phyloP scores from a whole-genome alignment of 2,888 invertebrate genomes.

The Caenorhabditis afra region DNA sequence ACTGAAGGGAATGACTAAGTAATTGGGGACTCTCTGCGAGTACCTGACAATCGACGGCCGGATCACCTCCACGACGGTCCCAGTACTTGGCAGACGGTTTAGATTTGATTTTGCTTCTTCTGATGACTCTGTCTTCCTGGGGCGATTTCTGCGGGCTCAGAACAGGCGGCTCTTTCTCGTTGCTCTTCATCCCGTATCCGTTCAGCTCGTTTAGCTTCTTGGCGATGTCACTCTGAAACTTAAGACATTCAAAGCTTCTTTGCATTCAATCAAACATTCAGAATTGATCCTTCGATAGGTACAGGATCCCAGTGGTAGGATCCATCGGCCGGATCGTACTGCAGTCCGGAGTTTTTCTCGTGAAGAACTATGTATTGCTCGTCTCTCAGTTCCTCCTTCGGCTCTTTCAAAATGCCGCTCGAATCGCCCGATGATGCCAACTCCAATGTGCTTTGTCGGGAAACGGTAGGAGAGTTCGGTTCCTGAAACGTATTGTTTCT shows the following conservation, averaged over 20 bases:
- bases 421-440: not conserved
- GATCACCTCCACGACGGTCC: conserved; percentile 9
- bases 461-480: not conserved
- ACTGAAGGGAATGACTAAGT: conserved; percentile 11
- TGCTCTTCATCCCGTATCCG: conserved; percentile 11
- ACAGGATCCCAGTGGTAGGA: conserved; percentile 1
- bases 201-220: conserved; percentile 9
- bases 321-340: conserved; percentile 5
- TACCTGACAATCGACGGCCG: conserved; percentile 7
- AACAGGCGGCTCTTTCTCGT: not conserved
- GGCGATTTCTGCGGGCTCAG: not conserved
- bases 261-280: not conserved
- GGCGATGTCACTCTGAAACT: not conserved
- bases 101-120: not conserved
- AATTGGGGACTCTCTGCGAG: too few relatives aligned
- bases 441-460: too few relatives aligned
- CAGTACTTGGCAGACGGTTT: conserved; percentile 1
- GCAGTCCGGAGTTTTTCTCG: conserved; percentile 9
- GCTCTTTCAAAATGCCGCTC: not conserved
- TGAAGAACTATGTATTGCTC: not conserved
- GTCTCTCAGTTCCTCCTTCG: not conserved
- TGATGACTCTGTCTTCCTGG: not conserved
- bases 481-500: too few relatives aligned
- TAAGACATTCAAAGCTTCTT: not conserved
- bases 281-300: not conserved